Base-by-base conservation (phyloP, 2,797 vertebrate species). In the Buphagus erythrorhynchus region DNA sequence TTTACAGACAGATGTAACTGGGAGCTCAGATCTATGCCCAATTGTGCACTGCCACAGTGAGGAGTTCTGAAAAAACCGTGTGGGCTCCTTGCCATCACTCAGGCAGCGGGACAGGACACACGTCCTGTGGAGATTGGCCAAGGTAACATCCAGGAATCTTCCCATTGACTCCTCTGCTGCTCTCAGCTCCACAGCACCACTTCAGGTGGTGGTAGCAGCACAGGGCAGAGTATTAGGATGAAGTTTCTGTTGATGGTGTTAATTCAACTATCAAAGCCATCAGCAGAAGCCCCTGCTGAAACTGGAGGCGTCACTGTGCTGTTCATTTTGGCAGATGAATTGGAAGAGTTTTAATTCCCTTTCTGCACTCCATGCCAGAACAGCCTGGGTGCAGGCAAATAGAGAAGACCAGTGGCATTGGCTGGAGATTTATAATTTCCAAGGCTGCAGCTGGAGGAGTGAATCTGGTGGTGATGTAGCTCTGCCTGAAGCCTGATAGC, bases 1-100 rank as follows among this genome's bases (percentile, higher is more conserved):
- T 94, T 94, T 96, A 66, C 92, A 78, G 80, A 26, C 57, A 89
- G 93, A 66, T 72, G 52, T 81, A 91, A 62, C 29, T 40, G 71
- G 35, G 25, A 62, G 82, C 75, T 82, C 55, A 48, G 45, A 67
- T 55, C 78, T 48, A 4, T 2, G 19, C 81, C 55, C 82, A 9
- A 59, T 87, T 85, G 82, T 94, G 67, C n/a, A 24, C 42, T 67
- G 72, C 81, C 46, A 35, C 35, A 38, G 19, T 14, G 51, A 76
- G 25, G 21, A 28, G 69, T 38, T 86, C 73, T 10, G 3, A 62
- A 57, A 77, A 63, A 35, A 12, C 43, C 3, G 21, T 5, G 18
- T 13, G 29, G 58, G 69, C 43, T 1, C 63, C 29, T 67, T 42
- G 21, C 72, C 51, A 48, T 35, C 1, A 0, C 48, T 40, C 20